Base-by-base conservation (phyloP, 2,888 invertebrate genomes). In the Pristionchus maxplancki region DNA sequence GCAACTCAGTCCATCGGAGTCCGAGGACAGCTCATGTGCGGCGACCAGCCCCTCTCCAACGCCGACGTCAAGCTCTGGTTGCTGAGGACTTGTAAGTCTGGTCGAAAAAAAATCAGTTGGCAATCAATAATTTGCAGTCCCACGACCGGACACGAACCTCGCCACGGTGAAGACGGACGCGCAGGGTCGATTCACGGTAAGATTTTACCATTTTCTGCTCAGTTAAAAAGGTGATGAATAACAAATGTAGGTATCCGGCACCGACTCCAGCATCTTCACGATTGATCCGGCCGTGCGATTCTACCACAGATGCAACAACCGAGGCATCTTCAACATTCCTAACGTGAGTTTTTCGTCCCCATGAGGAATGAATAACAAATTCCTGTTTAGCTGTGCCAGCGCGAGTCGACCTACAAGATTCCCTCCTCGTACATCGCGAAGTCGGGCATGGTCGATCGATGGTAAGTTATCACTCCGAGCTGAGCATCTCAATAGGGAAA, bases 311-410 rank as follows among this genome's bases (percentile, higher is more conserved):
- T 85, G 85, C 64, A 85, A 85, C 28, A 85, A 85, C 85, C 50
- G 37, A 40, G 82, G 82, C 48, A 24, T 84, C 24, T 58, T 84
- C 53, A 34, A 31, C 53, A 40, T 84, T 31, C 83, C 83, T 37
- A 58, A 53, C 28, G 83, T 84, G 28, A 58, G 83, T 44, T n/a
- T n/a, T n/a, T n/a, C n/a, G n/a, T n/a, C n/a, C n/a, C n/a, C n/a
- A n/a, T n/a, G n/a, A n/a, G n/a, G n/a, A n/a, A n/a, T n/a, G n/a
- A n/a, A n/a, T n/a, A n/a, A n/a, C n/a, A n/a, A n/a, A n/a, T n/a
- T n/a, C n/a, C n/a, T n/a, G n/a, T n/a, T n/a, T n/a, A 86, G 86
- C 11, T 86, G 44, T 86, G 86, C 86, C 50, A 86, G 86, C 64
- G 86, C 24, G 58, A 86, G 34, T 62, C 58, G 64, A 67, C 86